A percentile compares a stretch with the other conserved stretches of the same genome.
These are phyloP conservation scores for Sepioteuthis lessoniana DNA, from an alignment of 2,888 invertebrate genomes.

Conservation along the genomic window DNA sequence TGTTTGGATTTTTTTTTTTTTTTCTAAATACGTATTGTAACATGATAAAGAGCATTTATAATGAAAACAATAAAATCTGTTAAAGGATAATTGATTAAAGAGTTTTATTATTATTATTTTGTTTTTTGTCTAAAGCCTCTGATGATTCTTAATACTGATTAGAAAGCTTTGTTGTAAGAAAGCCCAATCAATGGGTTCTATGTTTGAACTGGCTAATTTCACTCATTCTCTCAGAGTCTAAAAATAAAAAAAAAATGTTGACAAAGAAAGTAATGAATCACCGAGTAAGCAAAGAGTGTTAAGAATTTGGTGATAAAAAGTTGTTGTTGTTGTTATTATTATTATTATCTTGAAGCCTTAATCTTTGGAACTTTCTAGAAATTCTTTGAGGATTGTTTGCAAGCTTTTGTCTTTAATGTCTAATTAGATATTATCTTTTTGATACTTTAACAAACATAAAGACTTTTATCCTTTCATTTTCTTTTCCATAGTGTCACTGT, in stretches of 20 bases:
- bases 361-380: background rate
- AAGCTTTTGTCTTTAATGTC: background rate
- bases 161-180: background rate
- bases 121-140: background rate
- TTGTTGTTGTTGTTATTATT: background rate
- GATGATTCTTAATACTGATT: background rate
- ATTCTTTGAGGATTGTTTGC: background rate
- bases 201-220: constrained; percentile 33
- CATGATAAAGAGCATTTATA: background rate
- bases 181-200: background rate
- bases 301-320: background rate
- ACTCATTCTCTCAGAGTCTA: background rate
- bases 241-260: background rate
- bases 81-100: background rate
- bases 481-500: background rate
- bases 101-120: background rate
- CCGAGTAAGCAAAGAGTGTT: background rate
- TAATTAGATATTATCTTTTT: background rate
- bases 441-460: too few relatives aligned
- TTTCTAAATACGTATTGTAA: background rate
- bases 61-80: background rate
- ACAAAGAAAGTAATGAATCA: background rate
- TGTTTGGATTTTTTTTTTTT: background rate
- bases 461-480: too few relatives aligned
- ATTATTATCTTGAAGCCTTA: background rate